These are phyloP conservation scores for Silurus meridionalis DNA, from an alignment of 2,113 vertebrate species.

Conservation along the genomic window DNA sequence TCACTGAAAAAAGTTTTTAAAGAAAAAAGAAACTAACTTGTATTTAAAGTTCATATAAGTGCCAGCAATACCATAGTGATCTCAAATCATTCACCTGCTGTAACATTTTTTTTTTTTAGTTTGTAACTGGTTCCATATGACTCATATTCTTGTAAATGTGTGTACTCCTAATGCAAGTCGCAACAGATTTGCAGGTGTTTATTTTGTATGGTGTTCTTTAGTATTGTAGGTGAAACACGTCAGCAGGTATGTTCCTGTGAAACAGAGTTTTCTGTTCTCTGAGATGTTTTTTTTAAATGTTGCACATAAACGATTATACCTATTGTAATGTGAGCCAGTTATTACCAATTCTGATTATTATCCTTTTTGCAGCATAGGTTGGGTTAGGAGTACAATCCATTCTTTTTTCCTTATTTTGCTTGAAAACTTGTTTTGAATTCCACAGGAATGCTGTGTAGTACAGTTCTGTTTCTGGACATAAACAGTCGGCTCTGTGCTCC, in stretches of 20 bases:
- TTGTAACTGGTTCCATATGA: conserved; percentile 5
- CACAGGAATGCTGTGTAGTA: conserved; percentile 22
- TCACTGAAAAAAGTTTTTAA: too few relatives aligned
- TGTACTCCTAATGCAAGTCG: conserved; percentile 1
- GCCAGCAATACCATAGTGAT: neutral
- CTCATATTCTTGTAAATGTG: neutral
- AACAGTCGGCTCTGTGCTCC: conserved; percentile 26
- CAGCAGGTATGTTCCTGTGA: conserved; percentile 23
- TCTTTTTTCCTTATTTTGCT: neutral
- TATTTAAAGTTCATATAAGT: neutral
- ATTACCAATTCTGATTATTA: neutral
- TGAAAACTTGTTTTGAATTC: conserved; percentile 36
- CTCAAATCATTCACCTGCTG: conserved; percentile 6
- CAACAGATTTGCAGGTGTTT: conserved; percentile 5
- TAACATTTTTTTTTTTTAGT: neutral
- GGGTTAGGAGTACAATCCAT: neutral
- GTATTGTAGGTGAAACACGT: conserved; percentile 6
- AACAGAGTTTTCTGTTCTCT: neutral
- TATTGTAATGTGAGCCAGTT: neutral
- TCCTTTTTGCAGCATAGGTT: neutral
- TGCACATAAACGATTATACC: neutral
- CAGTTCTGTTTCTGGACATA: conserved; percentile 19
- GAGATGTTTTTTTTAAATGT: neutral
- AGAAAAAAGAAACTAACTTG: neutral
- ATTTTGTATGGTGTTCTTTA: conserved; percentile 10